These are phyloP conservation scores for Meriones unguiculatus DNA, from an alignment of 2,113 vertebrate species.

Conservation along the genomic window DNA sequence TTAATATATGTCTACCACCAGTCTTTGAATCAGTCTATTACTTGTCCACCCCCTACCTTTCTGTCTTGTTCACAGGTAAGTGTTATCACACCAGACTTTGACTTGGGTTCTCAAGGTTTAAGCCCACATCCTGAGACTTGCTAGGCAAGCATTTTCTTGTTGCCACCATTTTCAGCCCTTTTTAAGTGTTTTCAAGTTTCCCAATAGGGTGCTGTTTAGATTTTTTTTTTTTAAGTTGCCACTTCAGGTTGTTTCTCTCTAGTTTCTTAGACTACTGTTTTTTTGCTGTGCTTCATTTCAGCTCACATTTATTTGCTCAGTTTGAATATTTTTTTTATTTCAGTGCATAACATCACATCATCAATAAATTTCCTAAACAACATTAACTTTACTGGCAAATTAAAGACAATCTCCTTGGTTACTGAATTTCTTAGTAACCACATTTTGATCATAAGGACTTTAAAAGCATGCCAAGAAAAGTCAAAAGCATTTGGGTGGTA, in stretches of 20 bases:
- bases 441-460: background rate
- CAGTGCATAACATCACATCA: background rate
- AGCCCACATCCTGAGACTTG: background rate
- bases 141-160: background rate
- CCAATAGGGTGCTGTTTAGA: background rate
- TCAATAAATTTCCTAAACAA: background rate
- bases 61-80: background rate
- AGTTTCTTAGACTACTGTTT: background rate
- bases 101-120: too few species aligned
- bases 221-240: background rate
- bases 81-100: background rate
- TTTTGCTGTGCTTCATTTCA: background rate
- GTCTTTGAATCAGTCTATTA: background rate
- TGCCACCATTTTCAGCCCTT: background rate
- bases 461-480: background rate
- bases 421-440: background rate
- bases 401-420: background rate
- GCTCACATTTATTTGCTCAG: background rate
- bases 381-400: background rate
- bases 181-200: background rate
- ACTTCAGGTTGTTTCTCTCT: background rate
- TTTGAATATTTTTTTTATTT: background rate
- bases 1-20: background rate
- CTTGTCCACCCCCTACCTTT: background rate
- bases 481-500: background rate